phyloP scores from a whole-genome alignment of 2,888 invertebrate species.

The Scaptomyza tumidula region DNA sequence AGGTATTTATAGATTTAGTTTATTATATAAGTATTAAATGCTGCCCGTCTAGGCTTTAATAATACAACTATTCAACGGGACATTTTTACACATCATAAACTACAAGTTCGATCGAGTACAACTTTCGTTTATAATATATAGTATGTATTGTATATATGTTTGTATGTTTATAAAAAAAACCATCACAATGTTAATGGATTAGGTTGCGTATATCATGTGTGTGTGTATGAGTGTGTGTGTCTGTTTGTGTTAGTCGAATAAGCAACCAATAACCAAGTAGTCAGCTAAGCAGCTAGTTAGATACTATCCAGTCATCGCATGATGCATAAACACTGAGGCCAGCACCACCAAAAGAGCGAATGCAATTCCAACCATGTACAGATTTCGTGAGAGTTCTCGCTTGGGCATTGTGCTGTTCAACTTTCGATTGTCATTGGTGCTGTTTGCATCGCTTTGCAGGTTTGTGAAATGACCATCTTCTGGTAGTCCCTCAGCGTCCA shows the following conservation, averaged over 20 bases:
- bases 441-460: slow-evolving; percentile 34
- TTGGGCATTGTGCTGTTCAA: slow-evolving; percentile 85
- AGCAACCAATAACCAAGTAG: slow-evolving; percentile 18
- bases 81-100: slow-evolving; percentile 65
- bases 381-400: slow-evolving; percentile 87
- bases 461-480: slow-evolving; percentile 86
- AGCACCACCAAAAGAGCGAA: slow-evolving; percentile 87
- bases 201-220: slow-evolving; percentile 33
- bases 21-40: slow-evolving; percentile 74
- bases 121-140: slow-evolving; percentile 55
- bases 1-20: slow-evolving; percentile 19
- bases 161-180: slow-evolving; percentile 63
- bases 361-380: slow-evolving; percentile 85
- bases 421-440: slow-evolving; percentile 79
- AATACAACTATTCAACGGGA: slow-evolving; percentile 77
- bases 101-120: slow-evolving; percentile 68
- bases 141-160: slow-evolving; percentile 8
- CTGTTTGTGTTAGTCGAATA: slow-evolving; percentile 21
- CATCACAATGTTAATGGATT: slow-evolving; percentile 66
- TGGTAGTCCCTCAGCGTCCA: slow-evolving; percentile 91
- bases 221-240: slow-evolving; percentile 1
- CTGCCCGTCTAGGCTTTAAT: slow-evolving; percentile 73
- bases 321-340: slow-evolving; percentile 88
- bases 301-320: slow-evolving; percentile 61
- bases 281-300: slow-evolving; percentile 1